These are phyloP conservation scores for Eupithecia exiguata DNA, from an alignment of 2,888 invertebrate genomes.

Conservation along the genomic window DNA sequence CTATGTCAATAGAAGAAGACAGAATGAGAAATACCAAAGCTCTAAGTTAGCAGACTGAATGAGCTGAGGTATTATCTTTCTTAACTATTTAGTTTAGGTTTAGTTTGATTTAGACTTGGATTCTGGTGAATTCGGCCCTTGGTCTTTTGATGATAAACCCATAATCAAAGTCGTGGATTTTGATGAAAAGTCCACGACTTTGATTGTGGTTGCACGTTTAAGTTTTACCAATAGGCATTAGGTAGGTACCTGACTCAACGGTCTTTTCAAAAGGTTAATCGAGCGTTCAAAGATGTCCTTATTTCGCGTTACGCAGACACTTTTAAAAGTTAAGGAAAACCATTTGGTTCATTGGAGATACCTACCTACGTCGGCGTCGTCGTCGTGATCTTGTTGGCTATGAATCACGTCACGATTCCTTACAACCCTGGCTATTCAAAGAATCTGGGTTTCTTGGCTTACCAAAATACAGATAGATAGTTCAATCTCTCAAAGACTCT, in stretches of 20 bases:
- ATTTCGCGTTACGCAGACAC: neutral
- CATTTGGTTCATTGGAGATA: constrained; percentile 3
- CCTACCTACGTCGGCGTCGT: neutral
- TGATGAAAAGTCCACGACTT: no score
- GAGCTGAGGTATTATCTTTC: no score
- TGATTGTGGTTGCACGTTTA: neutral
- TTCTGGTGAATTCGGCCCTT: neutral
- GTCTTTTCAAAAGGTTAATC: neutral
- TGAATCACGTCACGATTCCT: neutral
- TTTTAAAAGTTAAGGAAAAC: neutral
- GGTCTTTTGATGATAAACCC: neutral
- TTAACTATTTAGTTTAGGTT: no score
- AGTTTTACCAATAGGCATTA: neutral
- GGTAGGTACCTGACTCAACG: neutral
- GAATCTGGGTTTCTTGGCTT: neutral
- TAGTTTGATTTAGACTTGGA: no score
- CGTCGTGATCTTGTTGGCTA: neutral
- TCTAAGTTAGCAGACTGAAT: no score
- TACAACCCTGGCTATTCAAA: neutral
- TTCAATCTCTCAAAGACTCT: no score
- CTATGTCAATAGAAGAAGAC: no score
- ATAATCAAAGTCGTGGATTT: no score
- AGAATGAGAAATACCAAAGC: no score
- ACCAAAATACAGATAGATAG: neutral
- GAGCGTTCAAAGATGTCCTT: neutral